These are phyloP conservation scores for Elysia crispata DNA, from an alignment of 2,888 invertebrate species.

Conservation along the genomic window DNA sequence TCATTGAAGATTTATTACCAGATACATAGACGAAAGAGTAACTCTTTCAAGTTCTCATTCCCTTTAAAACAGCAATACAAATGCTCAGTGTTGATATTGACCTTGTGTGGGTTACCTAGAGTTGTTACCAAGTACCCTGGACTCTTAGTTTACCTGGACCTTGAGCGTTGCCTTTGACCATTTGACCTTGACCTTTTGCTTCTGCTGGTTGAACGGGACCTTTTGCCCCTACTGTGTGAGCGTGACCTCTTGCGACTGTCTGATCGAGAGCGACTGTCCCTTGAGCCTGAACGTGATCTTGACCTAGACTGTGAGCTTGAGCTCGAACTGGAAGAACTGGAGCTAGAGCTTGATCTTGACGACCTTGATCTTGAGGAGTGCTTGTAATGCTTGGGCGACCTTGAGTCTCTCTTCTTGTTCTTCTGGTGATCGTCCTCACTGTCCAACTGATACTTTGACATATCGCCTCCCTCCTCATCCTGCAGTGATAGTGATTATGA, in stretches of 20 bases:
- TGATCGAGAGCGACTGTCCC: slow-evolving; percentile 18
- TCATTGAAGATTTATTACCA: too few species aligned
- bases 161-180: slow-evolving; percentile 53
- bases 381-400: not conserved
- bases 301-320: slow-evolving; percentile 30
- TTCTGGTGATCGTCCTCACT: slow-evolving; percentile 82
- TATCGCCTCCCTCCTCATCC: slow-evolving; percentile 79
- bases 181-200: slow-evolving; percentile 4
- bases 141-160: slow-evolving; percentile 72
- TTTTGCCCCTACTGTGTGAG: not conserved
- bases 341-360: slow-evolving; percentile 38
- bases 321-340: slow-evolving; percentile 24
- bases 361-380: slow-evolving; percentile 38
- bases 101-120: slow-evolving; percentile 50
- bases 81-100: slow-evolving; percentile 38
- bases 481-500: too few species aligned
- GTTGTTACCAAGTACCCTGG: slow-evolving; percentile 47
- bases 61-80: too few species aligned
- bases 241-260: slow-evolving; percentile 1
- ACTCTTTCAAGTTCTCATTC: too few species aligned
- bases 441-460: slow-evolving; percentile 86
- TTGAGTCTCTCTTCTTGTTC: slow-evolving; percentile 12
- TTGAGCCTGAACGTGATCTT: slow-evolving; percentile 17
- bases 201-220: slow-evolving; percentile 34
- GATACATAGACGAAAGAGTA: too few species aligned